These are phyloP conservation scores for Prosopocoilus inquinatus DNA, from an alignment of 2,888 invertebrate species.

Conservation along the genomic window DNA sequence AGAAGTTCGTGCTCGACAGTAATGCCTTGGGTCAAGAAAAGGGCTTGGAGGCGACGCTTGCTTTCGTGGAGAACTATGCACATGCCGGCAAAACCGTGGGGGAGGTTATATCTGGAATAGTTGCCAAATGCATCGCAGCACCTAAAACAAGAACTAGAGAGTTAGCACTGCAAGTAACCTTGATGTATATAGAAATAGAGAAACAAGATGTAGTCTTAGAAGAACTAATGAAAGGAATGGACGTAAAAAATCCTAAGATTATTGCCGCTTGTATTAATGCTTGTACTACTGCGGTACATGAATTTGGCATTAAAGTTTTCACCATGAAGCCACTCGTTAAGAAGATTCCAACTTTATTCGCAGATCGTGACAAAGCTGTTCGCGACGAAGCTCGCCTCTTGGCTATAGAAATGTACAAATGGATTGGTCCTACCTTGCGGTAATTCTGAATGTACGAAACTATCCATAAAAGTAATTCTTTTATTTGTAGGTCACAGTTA, in stretches of 20 bases:
- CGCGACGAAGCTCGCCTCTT: conserved; percentile 89
- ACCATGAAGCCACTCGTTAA: conserved; percentile 86
- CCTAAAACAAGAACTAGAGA: conserved; percentile 91
- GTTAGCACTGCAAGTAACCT: conserved; percentile 79
- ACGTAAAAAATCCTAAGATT: conserved; percentile 95
- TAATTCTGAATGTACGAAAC: conserved; percentile 19
- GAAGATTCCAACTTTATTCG: conserved; percentile 77
- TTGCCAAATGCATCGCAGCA: conserved; percentile 90
- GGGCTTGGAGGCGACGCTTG: conserved; percentile 87
- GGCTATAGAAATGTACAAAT: conserved; percentile 89
- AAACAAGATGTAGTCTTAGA: conserved; percentile 88
- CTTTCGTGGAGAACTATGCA: conserved; percentile 88
- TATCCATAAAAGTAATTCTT: background rate
- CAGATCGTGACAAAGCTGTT: conserved; percentile 89
- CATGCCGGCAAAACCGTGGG: conserved; percentile 83
- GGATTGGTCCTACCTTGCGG: conserved; percentile 48
- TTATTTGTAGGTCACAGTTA: conserved; percentile 69
- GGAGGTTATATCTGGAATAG: conserved; percentile 76
- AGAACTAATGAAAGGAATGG: conserved; percentile 89
- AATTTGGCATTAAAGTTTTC: conserved; percentile 91
- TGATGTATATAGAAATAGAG: conserved; percentile 96
- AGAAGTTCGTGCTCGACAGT: conserved; percentile 91
- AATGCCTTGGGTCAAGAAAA: conserved; percentile 96
- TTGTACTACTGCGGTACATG: conserved; percentile 73
- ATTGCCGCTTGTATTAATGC: conserved; percentile 80